Percentiles rank a stretch among this genome's conserved stretches.
These are phyloP conservation scores for Lacanobia wlatinum DNA, from an alignment of 2,888 invertebrate genomes.

Conservation along the genomic window DNA sequence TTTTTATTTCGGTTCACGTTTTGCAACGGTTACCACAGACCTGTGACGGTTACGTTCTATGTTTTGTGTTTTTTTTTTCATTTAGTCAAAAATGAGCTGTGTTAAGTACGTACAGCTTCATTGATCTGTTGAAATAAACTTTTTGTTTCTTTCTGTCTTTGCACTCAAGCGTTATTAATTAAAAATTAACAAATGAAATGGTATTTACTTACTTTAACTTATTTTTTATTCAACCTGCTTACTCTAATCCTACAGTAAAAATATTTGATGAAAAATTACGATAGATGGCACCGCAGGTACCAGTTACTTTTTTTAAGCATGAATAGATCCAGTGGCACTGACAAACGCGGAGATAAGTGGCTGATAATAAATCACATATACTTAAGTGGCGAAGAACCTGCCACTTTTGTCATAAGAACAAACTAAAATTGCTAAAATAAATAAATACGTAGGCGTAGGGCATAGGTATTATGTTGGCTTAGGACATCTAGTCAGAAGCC, in stretches of 20 bases:
- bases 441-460: background rate
- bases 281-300: conserved; percentile 13
- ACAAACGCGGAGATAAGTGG: background rate
- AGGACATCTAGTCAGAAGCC: no score
- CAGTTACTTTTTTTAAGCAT: background rate
- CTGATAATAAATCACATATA: conserved; percentile 18
- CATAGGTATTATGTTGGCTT: no score
- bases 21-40: no score
- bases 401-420: conserved; percentile 7
- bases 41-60: conserved; percentile 43
- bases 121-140: background rate
- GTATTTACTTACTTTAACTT: no score
- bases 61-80: background rate
- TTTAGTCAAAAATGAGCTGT: background rate
- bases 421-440: background rate
- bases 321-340: background rate
- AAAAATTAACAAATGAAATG: no score
- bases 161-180: background rate
- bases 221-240: no score
- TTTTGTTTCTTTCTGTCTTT: background rate
- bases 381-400: conserved; percentile 2
- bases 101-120: background rate
- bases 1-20: background rate
- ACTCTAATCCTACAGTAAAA: no score
- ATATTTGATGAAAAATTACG: background rate